phyloP scores from a whole-genome alignment of 1,140 invertebrate genomes.

The Drosophila truncata region DNA sequence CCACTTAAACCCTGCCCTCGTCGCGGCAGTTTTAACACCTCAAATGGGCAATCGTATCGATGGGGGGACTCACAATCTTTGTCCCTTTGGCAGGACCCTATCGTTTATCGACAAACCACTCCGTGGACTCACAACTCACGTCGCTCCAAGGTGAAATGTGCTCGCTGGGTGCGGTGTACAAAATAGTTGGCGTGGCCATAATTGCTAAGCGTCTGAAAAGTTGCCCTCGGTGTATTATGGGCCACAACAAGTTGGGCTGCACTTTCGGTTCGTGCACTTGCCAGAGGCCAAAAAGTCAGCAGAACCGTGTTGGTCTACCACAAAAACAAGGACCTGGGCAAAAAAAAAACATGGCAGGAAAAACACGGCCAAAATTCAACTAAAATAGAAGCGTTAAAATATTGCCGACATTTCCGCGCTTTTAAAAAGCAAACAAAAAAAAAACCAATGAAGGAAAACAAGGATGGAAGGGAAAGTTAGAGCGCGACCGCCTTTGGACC shows the following conservation, averaged over 20 bases:
- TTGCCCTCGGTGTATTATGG: constrained; percentile 51
- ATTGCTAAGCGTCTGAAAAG: constrained; percentile 78
- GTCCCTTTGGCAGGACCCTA: constrained; percentile 10
- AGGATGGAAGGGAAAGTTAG: constrained; percentile 26
- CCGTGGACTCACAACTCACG: constrained; percentile 12
- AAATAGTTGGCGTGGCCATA: constrained; percentile 61
- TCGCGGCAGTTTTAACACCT: neutral
- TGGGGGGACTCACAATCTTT: constrained; percentile 1
- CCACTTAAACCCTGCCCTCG: neutral
- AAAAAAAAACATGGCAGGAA: constrained; percentile 4
- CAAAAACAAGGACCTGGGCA: constrained; percentile 31
- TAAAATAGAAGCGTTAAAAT: constrained; percentile 78
- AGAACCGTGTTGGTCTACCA: constrained; percentile 45
- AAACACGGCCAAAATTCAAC: constrained; percentile 59
- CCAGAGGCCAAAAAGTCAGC: constrained; percentile 48
- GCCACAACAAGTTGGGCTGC: constrained; percentile 63
- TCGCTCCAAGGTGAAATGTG: neutral
- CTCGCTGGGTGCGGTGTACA: neutral
- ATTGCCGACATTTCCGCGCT: constrained; percentile 62
- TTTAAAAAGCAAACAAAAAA: constrained; percentile 8
- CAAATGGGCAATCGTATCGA: constrained; percentile 10
- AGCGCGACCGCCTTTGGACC: constrained; percentile 28
- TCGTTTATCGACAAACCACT: constrained; percentile 15
- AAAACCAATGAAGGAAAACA: constrained; percentile 7
- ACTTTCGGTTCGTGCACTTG: constrained; percentile 35